Evolutionary conservation across 2,888 invertebrate genomes (phyloP).

Genomic region (Scelioninae gen. 1): DNA sequence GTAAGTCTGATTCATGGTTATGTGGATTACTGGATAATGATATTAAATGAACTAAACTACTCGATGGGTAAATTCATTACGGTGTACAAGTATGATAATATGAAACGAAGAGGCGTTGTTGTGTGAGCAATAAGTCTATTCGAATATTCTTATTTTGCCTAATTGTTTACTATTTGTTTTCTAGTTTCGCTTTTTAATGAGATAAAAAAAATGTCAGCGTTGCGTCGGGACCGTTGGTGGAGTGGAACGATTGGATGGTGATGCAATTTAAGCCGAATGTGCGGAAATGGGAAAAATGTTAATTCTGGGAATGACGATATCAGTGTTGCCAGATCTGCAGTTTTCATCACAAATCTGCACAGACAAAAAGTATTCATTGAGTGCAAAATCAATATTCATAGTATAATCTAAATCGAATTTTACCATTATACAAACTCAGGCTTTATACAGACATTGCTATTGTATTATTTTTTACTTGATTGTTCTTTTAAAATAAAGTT

Average conservation of each 20-base stretch:
- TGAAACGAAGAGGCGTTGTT: conserved; percentile 67
- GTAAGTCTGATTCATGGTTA: too few species aligned
- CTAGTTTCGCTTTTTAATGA: conserved; percentile 57
- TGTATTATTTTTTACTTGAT: neutral
- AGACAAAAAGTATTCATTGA: conserved; percentile 67
- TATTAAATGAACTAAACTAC: conserved; percentile 55
- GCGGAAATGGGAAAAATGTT: conserved; percentile 42
- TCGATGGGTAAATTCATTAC: too few species aligned
- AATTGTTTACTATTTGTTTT: conserved; percentile 62
- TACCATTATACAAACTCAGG: conserved; percentile 5
- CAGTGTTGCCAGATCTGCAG: conserved; percentile 67
- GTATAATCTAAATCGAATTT: conserved; percentile 26
- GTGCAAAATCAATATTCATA: too few species aligned
- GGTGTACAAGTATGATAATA: conserved; percentile 71
- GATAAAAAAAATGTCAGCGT: conserved; percentile 76
- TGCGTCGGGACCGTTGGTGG: conserved; percentile 83
- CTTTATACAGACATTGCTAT: conserved; percentile 17
- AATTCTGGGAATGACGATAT: conserved; percentile 50
- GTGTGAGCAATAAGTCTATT: too few species aligned
- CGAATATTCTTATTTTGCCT: conserved; percentile 36
- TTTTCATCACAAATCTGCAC: conserved; percentile 69
- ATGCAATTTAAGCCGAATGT: conserved; percentile 60
- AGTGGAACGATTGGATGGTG: conserved; percentile 77
- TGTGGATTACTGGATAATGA: conserved; percentile 46
- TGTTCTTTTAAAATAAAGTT: too few species aligned